A percentile compares a stretch with the other conserved stretches of the same genome.
phyloP scores from a whole-genome alignment of 2,797 vertebrate genomes.

The Lutjanus campechanus region DNA sequence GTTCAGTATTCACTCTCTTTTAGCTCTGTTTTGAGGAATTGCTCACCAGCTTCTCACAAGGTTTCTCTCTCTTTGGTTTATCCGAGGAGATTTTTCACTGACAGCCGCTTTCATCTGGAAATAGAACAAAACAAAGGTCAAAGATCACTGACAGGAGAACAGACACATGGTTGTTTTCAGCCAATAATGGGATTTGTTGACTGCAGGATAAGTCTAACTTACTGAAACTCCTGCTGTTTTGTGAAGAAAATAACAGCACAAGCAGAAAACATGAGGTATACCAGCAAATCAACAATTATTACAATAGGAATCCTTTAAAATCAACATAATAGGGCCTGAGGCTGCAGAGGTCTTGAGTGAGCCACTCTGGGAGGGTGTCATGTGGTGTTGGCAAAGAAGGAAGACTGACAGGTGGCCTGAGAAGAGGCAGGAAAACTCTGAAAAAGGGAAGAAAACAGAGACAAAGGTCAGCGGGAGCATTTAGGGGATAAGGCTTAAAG shows the following conservation, averaged over 20 bases:
- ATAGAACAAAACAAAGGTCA: background rate
- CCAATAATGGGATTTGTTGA: constrained; percentile 1
- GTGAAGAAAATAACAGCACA: constrained; percentile 16
- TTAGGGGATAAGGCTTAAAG: constrained; percentile 63
- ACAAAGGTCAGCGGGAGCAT: constrained; percentile 65
- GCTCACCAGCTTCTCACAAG: background rate
- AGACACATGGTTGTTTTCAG: constrained; percentile 3
- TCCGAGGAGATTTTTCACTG: background rate
- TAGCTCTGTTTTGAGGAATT: background rate
- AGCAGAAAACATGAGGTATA: background rate
- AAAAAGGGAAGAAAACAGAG: constrained; percentile 50
- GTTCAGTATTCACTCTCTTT: background rate
- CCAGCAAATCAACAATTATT: constrained; percentile 5
- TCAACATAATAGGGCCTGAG: background rate
- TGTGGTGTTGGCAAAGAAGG: constrained; percentile 2
- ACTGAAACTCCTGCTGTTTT: constrained; percentile 23
- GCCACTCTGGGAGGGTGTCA: background rate
- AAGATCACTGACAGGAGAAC: background rate
- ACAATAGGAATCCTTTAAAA: background rate
- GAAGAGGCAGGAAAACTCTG: constrained; percentile 27
- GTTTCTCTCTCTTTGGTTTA: background rate
- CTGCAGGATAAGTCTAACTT: background rate
- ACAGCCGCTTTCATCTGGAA: background rate
- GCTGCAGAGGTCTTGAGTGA: background rate
- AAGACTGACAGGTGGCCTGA: constrained; percentile 23